Conservation (phyloP, 64 coral and sea anemone species). For the Anthopleura sola region DNA sequence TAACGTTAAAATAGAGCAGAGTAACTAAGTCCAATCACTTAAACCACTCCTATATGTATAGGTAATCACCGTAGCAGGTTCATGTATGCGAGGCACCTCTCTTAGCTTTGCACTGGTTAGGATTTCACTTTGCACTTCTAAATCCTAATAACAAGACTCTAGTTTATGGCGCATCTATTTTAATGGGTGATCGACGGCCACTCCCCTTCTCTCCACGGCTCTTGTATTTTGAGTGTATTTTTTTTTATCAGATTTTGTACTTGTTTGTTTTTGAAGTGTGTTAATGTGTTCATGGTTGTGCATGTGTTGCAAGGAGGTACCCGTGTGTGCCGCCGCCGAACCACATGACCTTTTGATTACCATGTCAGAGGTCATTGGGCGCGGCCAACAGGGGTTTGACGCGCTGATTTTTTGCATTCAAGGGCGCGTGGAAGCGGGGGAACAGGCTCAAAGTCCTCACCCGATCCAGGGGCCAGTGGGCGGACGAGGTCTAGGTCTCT, state of each 20-base stretch:
- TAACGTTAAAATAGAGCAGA: not conserved
- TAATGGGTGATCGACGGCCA: conserved; percentile 15
- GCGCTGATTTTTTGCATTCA: conserved; percentile 69
- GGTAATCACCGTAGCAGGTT: conserved; percentile 1
- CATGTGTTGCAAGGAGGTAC: conserved; percentile 41
- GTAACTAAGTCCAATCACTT: not conserved
- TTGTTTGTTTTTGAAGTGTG: not conserved
- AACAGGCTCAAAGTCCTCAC: conserved; percentile 61
- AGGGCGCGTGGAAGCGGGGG: conserved; percentile 56
- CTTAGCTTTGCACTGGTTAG: not conserved
- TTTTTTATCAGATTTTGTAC: not conserved
- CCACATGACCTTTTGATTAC: not conserved
- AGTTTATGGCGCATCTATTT: not conserved
- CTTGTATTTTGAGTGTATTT: not conserved
- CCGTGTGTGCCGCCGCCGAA: conserved; percentile 28
- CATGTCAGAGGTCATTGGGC: not conserved
- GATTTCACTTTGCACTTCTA: not conserved
- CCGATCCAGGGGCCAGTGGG: conserved; percentile 63
- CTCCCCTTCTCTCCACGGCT: conserved; percentile 37
- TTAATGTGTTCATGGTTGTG: conserved; percentile 26
- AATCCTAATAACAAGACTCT: not conserved
- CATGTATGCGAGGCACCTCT: conserved; percentile 32
- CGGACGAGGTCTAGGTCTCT: conserved; percentile 49
- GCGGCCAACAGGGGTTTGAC: conserved; percentile 57
- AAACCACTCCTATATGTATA: not conserved